Base-by-base conservation (phyloP, 37 sponge, comb jelly and placozoan genomes). In the Ianthella basta region DNA sequence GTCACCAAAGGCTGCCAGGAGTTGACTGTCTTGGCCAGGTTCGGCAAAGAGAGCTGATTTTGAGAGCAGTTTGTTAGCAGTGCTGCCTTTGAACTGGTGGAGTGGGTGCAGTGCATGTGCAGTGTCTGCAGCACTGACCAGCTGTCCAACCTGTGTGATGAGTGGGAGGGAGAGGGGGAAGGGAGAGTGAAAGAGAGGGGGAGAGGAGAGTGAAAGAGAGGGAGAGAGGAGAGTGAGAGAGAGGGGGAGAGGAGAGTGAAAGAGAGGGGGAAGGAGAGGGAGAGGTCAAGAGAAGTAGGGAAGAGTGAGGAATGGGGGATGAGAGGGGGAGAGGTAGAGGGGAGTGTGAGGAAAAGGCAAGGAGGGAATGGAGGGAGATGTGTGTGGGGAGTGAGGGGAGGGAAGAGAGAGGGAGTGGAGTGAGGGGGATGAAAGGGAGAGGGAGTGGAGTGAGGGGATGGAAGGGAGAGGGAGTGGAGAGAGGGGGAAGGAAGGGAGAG, bases 1-100 rank as follows among this genome's bases (percentile, higher is more conserved):
- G 19, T 90, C 83, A 33, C 93, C 93, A 60, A 80, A 92, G 15
- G 91, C 91, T 33, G 87, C 82, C 55, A 90, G 77, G 0, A 92
- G 65, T 32, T 67, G 41, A 23, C 80, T 83, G 13, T 88, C 80
- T 55, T 30, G 32, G 10, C 64, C 72, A 27, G 96, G 96, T 55
- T 82, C 50, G 55, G 59, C 84, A 77, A 90, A 95, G 55, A 95
- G 80, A 18, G 24, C 53, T 14, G 96, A 92, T 29, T 89, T 85
- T 29, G 96, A 92, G 37, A 95, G 85, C 10, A 92, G 77, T 32
- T 79, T 90, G 75, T 90, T 80, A 19, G 82, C 53, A 27, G 84
- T 21, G 50, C 96, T 91, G 25, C 96, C 96, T 8, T 60, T 74
- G 78, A 95, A 95, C 79, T 90, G 87, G 72, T 95, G 86, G 30